Base-by-base conservation (phyloP, 2,113 vertebrate genomes). In the Heterocephalus glaber region DNA sequence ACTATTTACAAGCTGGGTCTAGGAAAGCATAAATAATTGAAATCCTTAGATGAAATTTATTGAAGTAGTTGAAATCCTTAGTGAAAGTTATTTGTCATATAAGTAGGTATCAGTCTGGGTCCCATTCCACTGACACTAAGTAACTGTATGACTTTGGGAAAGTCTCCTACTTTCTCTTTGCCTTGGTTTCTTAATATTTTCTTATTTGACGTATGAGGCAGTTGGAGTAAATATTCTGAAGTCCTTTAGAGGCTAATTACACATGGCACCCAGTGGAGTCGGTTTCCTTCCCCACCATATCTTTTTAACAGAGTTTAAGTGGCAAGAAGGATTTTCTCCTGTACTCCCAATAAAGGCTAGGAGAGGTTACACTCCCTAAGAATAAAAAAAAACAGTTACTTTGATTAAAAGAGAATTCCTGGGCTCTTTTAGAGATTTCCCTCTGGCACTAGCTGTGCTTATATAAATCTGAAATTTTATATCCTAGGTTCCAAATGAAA, bases 21-120 rank as follows among this genome's bases (percentile, higher is more conserved):
- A 82, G 22, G 33, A 92, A 90, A 94, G 26, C 41, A 66, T 28
- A 77, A 54, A 20, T 77, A 90, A 61, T 61, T 76, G 65, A 72
- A 94, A 86, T 79, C 20, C 83, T 95, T 86, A 65, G 47, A 41
- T 85, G 35, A 89, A 86, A 90, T 80, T 76, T 92, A 77, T 80
- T 94, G 17, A 77, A 49, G 19, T 77, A 90, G 77, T 66, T 70
- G 65, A 85, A 95, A 82, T 68, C 13, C 83, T 90, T 86, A 60
- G n/a, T 90, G 52, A 92, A 83, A 84, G 70, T 77, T 87, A 63
- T 93, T 87, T 56, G 17, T 16, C 28, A 33, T 68, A 41, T 63
- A 63, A 60, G 26, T 81, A 58, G 35, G 5, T 60, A n/a, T 76
- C 3, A 35, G 38, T 30, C 60, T 61, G 54, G 41, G 12, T 58